Conservation (phyloP, 2,888 invertebrate genomes). For the Ctenicera cuprea region DNA sequence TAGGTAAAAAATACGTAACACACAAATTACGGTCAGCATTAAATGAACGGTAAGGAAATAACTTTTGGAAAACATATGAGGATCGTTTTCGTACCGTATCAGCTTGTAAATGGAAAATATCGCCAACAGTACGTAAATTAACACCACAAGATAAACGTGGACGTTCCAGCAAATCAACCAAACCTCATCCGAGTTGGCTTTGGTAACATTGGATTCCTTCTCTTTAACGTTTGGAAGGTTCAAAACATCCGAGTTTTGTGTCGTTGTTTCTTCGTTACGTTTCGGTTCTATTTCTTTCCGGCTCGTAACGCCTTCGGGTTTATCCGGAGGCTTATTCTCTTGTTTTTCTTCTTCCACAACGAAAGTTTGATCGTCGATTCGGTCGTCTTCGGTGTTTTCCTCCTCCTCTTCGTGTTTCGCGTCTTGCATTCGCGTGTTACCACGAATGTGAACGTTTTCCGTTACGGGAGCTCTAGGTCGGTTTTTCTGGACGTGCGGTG, state of each 20-base stretch:
- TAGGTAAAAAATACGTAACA: conserved; percentile 88
- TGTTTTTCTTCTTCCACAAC: conserved; percentile 30
- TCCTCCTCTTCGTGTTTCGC: conserved; percentile 10
- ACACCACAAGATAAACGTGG: conserved; percentile 91
- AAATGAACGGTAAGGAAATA: conserved; percentile 92
- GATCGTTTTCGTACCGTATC: conserved; percentile 89
- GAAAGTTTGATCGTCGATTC: conserved; percentile 57
- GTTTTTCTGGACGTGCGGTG: conserved; percentile 67
- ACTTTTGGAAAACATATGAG: conserved; percentile 89
- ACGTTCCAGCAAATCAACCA: conserved; percentile 94
- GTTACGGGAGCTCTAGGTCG: conserved; percentile 64
- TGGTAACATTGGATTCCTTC: conserved; percentile 65
- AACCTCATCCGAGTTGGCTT: conserved; percentile 73
- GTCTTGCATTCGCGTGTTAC: conserved; percentile 61
- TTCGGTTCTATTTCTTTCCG: conserved; percentile 63
- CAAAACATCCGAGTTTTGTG: conserved; percentile 72
- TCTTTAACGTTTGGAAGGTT: conserved; percentile 77
- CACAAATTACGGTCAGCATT: conserved; percentile 87
- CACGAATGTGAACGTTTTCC: conserved; percentile 58
- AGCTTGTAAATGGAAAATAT: conserved; percentile 91
- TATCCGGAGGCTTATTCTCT: conserved; percentile 61
- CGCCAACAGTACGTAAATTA: conserved; percentile 88
- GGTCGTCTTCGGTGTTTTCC: conserved; percentile 41
- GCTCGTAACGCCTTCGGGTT: conserved; percentile 68
- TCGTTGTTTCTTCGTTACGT: conserved; percentile 61